Evolutionary conservation across 1,140 invertebrate genomes (phyloP).

Genomic region (Eupristina koningsbergeri): DNA sequence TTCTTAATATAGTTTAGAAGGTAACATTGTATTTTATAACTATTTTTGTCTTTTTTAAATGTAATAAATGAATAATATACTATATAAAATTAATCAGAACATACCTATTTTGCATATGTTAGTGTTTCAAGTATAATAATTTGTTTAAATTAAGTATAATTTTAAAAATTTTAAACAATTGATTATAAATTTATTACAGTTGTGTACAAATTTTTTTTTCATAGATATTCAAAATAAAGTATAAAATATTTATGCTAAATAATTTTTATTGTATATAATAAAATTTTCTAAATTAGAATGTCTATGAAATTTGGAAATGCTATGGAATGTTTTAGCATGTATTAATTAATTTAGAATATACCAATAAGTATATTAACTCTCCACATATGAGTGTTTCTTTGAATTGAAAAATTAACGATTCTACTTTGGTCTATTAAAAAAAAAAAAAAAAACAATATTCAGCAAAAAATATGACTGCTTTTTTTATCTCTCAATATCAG

Average conservation of each 20-base stretch:
- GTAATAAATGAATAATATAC: neutral
- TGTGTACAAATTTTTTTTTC: too few species aligned
- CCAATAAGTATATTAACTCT: too few species aligned
- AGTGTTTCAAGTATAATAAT: constrained; percentile 12
- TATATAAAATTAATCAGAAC: constrained; percentile 13
- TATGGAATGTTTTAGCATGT: constrained; percentile 52
- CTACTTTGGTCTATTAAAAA: constrained; percentile 43
- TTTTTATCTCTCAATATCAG: constrained; percentile 40
- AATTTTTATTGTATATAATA: constrained; percentile 37
- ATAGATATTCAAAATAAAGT: neutral
- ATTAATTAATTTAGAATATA: too few species aligned
- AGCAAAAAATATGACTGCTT: constrained; percentile 36
- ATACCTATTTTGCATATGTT: neutral
- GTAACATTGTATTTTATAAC: neutral
- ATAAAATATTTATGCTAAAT: too few species aligned
- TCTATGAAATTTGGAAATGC: constrained; percentile 33
- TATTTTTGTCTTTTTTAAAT: constrained; percentile 29
- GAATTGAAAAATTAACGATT: constrained; percentile 28
- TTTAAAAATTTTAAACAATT: too few species aligned
- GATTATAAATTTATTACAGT: too few species aligned
- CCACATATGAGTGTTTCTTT: constrained; percentile 29
- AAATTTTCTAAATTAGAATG: constrained; percentile 49
- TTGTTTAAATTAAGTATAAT: constrained; percentile 25
- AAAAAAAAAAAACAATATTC: constrained; percentile 33
- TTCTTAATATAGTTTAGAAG: neutral